phyloP scores from a whole-genome alignment of 2,797 vertebrate species.

The Tympanoctomys barrerae region DNA sequence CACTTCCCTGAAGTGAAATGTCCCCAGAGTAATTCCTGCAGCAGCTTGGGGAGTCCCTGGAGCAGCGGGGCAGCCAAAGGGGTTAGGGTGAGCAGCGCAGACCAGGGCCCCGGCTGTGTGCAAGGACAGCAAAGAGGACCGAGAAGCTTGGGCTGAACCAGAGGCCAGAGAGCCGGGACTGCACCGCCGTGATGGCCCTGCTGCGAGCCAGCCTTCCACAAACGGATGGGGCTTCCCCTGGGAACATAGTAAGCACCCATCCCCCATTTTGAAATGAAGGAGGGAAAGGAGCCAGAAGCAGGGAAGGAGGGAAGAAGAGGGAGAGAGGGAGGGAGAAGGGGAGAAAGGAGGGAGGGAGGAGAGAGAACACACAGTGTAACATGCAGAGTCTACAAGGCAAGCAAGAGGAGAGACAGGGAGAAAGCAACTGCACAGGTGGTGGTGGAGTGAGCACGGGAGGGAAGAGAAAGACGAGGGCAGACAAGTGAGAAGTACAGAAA shows the following conservation, averaged over 20 bases:
- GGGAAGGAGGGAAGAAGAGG: not conserved
- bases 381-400: no score
- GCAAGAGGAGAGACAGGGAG: no score
- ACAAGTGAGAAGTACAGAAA: not conserved
- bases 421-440: no score
- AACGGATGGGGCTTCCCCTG: not conserved
- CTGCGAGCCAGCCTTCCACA: not conserved
- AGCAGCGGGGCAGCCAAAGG: not conserved
- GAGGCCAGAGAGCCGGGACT: not conserved
- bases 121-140: not conserved
- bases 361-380: no score
- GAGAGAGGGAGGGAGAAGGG: no score
- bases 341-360: no score
- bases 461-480: not conserved
- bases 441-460: no score
- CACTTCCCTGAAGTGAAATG: not conserved
- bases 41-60: not conserved
- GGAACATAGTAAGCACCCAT: not conserved
- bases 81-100: fast-evolving
- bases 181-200: not conserved
- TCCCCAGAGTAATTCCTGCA: not conserved
- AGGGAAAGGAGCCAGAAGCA: not conserved
- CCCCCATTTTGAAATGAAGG: not conserved
- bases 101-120: not conserved
- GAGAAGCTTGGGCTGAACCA: not conserved